Evolutionary conservation across 2,888 invertebrate genomes (phyloP), one percentile per base, ranked within the genome.

Genomic region (Aricia artaxerxes): DNA sequence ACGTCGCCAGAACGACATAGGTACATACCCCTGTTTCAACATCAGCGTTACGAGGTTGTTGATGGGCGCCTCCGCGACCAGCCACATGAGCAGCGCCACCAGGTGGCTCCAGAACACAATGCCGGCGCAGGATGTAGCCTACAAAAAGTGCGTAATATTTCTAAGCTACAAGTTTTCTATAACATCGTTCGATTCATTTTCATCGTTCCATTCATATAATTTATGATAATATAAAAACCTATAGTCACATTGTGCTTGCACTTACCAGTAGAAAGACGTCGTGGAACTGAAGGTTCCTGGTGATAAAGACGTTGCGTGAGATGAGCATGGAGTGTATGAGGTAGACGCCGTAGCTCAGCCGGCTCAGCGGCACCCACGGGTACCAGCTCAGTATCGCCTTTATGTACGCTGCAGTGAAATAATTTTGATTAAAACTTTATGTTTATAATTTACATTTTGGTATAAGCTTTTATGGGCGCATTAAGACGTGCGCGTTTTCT

Each of bases 311-410:
- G 73, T 93, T 92, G 35, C 95, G 86, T 0, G 92, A 85, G 80
- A 95, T 95, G 77, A 95, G 87, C 44, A 94, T 82, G 80, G 94
- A 89, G 85, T 96, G 96, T 0, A 95, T 90, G 79, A 96, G 86
- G 85, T 96, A 96, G 11, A 95, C 91, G 0, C 95, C 95, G 84
- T 96, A 96, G 0, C 95, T 91, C 61, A 96, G 89, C 73, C 95
- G 93, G 83, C 96, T 95, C 1, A 96, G 88, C 0, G 95, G 95
- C 57, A 95, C 93, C 94, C 95, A 96, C 0, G 95, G 94, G 80
- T 90, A 92, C 96, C 49, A 49, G 49, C 49, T 49, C 49, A 49
- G 49, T 2, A 49, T 49, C 9, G 49, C 9, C 11, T 49, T 49
- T 49, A 49, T 9, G 95, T 90, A 61, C 1, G 89, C 86, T 61